phyloP scores from a whole-genome alignment of 2,888 invertebrate genomes.

The Linnaemya vulpina region DNA sequence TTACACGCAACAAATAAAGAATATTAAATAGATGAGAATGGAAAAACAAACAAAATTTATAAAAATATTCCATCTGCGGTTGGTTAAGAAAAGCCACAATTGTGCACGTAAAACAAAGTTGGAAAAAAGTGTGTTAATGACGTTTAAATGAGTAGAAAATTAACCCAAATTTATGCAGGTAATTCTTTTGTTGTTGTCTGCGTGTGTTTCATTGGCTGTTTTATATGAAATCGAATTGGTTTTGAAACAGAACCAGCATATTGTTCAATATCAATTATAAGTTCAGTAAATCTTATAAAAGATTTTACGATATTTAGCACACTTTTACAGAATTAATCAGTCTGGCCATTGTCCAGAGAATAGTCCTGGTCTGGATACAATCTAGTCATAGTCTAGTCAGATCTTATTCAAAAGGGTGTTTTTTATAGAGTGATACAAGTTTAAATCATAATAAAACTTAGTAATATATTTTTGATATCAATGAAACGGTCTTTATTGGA shows the following conservation, averaged over 20 bases:
- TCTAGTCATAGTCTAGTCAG: no score
- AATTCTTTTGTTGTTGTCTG: neutral
- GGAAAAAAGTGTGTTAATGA: constrained; percentile 42
- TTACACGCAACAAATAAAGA: constrained; percentile 52
- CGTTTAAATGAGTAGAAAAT: constrained; percentile 63
- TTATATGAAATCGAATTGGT: neutral
- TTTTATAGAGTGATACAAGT: no score
- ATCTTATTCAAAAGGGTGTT: no score
- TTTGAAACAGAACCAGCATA: neutral
- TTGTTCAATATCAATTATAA: neutral
- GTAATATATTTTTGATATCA: no score
- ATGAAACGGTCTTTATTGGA: no score
- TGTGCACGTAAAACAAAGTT: constrained; percentile 8
- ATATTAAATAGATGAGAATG: constrained; percentile 60
- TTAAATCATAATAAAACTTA: no score
- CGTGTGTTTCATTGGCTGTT: neutral
- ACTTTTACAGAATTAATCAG: no score
- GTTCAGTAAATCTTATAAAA: no score
- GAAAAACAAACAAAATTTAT: constrained; percentile 1
- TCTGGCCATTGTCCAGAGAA: no score
- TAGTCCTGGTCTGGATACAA: no score
- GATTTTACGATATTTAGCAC: no score
- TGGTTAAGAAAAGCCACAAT: constrained; percentile 22
- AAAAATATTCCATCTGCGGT: constrained; percentile 26
- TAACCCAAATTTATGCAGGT: constrained; percentile 49